Conservation (phyloP, 2,113 vertebrate species). For the Candoia aspera region DNA sequence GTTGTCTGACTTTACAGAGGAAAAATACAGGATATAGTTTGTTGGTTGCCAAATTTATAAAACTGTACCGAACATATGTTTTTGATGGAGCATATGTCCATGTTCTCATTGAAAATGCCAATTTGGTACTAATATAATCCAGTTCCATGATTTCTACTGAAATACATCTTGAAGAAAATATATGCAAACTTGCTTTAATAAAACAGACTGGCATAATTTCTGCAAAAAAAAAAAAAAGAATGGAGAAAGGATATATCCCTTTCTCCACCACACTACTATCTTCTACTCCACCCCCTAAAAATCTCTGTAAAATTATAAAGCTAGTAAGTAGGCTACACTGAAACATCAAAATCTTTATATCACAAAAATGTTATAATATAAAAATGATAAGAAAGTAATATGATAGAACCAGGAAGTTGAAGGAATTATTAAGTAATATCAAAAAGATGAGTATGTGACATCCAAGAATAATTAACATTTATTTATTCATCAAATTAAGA, state of each 20-base stretch:
- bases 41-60: conserved; percentile 12
- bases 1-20: neutral
- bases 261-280: neutral
- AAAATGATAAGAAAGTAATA: neutral
- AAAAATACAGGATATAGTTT: conserved; percentile 6
- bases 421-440: neutral
- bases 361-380: neutral
- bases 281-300: neutral
- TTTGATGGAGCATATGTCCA: conserved; percentile 19
- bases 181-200: neutral
- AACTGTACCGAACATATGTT: conserved; percentile 22
- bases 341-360: neutral
- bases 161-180: conserved; percentile 5
- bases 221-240: neutral
- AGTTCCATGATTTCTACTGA: neutral
- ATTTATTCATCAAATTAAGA: neutral
- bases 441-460: neutral
- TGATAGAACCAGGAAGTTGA: neutral
- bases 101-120: conserved; percentile 26
- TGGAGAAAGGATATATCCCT: neutral
- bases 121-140: conserved; percentile 6
- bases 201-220: neutral
- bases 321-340: neutral
- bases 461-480: neutral
- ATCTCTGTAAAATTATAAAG: neutral